Evolutionary conservation across 2,113 vertebrate species (phyloP), one percentile per base, ranked within the genome.

Genomic region (Peromyscus californicus): DNA sequence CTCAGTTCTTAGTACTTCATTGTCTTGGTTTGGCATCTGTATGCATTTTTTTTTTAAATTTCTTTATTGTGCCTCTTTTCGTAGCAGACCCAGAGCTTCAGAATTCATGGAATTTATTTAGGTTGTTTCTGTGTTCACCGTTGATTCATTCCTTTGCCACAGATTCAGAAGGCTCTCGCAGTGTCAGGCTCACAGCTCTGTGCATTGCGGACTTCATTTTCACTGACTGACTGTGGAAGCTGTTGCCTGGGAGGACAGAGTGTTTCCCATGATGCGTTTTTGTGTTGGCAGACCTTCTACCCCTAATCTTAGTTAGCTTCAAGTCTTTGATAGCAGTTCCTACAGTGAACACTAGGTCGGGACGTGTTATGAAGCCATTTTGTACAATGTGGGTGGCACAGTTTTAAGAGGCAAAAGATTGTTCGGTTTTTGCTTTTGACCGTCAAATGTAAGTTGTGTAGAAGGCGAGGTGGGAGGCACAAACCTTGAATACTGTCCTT

Each of bases 381-480:
- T 96, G 36, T 48, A 79, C 93, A 85, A 0, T 76, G 80, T 96
- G 95, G 91, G 95, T 97, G 95, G 96, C 94, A 42, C 96, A 91
- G 26, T 84, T 63, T 96, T 87, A 65, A 95, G 51, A 97, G 83
- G 83, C 87, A 92, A 75, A 78, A 92, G 92, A 67, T 61, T 87
- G 39, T 94, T 95, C 48, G 8, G 54, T 91, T 89, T 94, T 84
- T 89, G 91, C 95, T 94, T 96, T 96, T 57, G 76, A 89, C 70
- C 16, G 2, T 90, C 80, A 92, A 92, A 89, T 93, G 70, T 96
- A 88, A 96, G 92, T 88, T 97, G 76, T 93, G 51, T 93, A 65
- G 90, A 96, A 96, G 89, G 90, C 90, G n/a, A 97, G 91, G 95
- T 97, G 96, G 97, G 95, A 96, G 97, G 97, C 83, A 39, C n/a